Percentiles rank a stretch among this genome's conserved stretches.
These are phyloP conservation scores for Paedocypris micromegethes DNA, from an alignment of 2,797 vertebrate genomes.

Conservation along the genomic window DNA sequence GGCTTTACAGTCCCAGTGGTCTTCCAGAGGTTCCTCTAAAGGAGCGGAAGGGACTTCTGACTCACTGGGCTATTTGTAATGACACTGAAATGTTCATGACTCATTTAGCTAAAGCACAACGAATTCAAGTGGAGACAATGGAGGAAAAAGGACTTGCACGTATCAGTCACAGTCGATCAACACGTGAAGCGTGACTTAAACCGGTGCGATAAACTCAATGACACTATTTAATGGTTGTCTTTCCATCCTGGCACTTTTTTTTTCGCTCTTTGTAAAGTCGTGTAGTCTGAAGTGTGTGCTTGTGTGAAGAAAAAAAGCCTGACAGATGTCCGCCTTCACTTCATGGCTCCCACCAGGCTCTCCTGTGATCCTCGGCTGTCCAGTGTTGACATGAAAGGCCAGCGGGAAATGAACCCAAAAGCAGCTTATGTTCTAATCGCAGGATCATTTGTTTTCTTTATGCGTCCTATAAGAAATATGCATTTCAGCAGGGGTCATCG, in stretches of 20 bases:
- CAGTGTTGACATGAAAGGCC: constrained; percentile 7
- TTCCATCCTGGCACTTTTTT: constrained; percentile 12
- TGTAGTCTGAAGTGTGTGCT: constrained; percentile 37
- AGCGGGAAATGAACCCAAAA: constrained; percentile 1
- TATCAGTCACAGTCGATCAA: no score
- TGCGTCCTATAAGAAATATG: neutral
- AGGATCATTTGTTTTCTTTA: neutral
- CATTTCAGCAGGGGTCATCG: constrained; percentile 2
- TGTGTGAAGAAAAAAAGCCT: constrained; percentile 43
- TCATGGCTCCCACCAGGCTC: constrained; percentile 18
- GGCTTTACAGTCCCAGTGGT: neutral
- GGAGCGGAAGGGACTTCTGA: no score
- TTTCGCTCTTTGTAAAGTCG: neutral
- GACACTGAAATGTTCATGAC: no score
- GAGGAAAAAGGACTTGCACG: no score
- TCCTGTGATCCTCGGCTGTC: constrained; percentile 13
- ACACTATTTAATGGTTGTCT: constrained; percentile 5
- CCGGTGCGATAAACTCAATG: no score
- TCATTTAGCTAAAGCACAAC: no score
- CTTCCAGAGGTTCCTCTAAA: no score
- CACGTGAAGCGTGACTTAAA: neutral
- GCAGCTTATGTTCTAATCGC: neutral
- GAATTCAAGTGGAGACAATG: no score
- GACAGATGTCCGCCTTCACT: constrained; percentile 56
- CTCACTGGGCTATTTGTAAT: no score